Base-by-base conservation (phyloP, 1,140 invertebrate genomes). In the Physella acuta region DNA sequence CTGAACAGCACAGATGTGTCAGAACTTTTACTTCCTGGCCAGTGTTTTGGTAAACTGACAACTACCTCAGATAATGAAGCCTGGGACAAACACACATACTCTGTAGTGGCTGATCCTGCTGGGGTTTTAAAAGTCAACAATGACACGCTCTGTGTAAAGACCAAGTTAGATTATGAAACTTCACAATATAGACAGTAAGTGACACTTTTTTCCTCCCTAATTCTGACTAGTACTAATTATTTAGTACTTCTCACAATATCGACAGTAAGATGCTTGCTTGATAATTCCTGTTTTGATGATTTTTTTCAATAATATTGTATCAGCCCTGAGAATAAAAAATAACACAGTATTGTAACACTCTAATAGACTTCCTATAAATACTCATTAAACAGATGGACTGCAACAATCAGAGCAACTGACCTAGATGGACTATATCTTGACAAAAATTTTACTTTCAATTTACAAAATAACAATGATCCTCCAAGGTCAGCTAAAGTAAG, bases 391-490 rank as follows among this genome's bases (percentile, higher is more conserved):
- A 69, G 67, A 39, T 69, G 67, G 67, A 11, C 71, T 36, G 64
- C 74, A 0, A 75, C 68, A 56, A 68, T 80, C 33, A 70, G 73
- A 52, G 71, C 73, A 53, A 75, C 73, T 30, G 78, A 80, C 39
- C 64, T 80, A 26, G 76, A 75, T 30, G 72, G 73, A 3, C 49
- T 55, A 24, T 71, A 3, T 51, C 52, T 76, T 24, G 71, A 75
- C 0, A 64, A 61, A 33, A 68, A 59, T 16, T 77, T 80, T 67
- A 51, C 62, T 14, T 77, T 80, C 65, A 65, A 65, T 51, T 67
- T 78, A 26, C 16, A 77, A 16, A 75, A 80, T 69, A 58, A 63
- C 3, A 80, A 80, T 69, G 76, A 78, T 36, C 73, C 76, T 31
- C 78, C 78, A 17, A 73, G 65, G 33, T 73, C 72, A 26, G 75